Base-by-base conservation (phyloP, 2,113 vertebrate species). In the Neolamprologus sp. region DNA sequence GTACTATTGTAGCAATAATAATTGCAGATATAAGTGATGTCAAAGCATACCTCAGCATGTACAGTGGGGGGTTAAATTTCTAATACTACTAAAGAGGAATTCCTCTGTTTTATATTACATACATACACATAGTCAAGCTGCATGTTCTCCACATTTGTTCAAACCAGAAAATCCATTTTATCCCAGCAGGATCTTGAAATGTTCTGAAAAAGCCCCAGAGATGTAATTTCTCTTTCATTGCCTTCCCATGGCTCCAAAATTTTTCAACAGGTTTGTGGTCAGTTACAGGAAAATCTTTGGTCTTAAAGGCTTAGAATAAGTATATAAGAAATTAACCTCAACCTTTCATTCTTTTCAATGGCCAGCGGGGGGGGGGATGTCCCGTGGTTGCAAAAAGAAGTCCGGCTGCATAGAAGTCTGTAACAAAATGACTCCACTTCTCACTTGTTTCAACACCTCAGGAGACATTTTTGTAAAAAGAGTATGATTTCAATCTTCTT, bases 361-460 rank as follows among this genome's bases (percentile, higher is more conserved):
- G 5, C 3, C 26, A 31, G 26, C 3, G 4, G 1, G 2, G 7
- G 5, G 7, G 5, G 37, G 1, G 7, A 11, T 37, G 42, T n/a
- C 42, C 71, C 2, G 0, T 31, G 23, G 16, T 19, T 49, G 42
- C 16, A 49, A 78, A 78, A 33, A 19, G 0, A 49, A 51, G 73
- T 19, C 45, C 4, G 7, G 45, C 5, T 51, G 45, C 45, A 33
- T n/a, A 31, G 1, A 51, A 51, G 45, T 19, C 23, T 31, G 9
- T 75, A 17, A 17, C 14, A 75, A 75, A 49, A 75, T 31, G 17
- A 31, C 26, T 51, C 26, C 26, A 78, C 73, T 31, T 13, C 45
- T n/a, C 4, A 78, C 26, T 49, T 78, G 9, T 78, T 31, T 51
- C 45, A 78, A 9, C 73, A 51, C 45, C 10, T 51, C 45, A 49